A percentile compares a stretch with the other conserved stretches of the same genome.
Conservation (phyloP, 1,140 invertebrate genomes). For the Diachasmimorpha longicaudata region DNA sequence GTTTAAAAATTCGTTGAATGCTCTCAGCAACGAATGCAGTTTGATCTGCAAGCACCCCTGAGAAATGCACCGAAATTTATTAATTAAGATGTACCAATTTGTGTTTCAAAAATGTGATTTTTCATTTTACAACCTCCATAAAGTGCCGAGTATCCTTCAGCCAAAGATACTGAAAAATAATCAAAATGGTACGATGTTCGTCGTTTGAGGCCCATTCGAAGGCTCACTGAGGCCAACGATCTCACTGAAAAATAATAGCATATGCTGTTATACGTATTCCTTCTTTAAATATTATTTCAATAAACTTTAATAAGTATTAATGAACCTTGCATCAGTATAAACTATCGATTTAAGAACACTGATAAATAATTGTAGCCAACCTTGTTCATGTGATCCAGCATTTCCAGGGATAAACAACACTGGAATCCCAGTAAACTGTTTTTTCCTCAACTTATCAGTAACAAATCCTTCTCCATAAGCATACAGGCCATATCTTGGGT, state of each 20-base stretch:
- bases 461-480: constrained; percentile 88
- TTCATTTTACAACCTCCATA: constrained; percentile 50
- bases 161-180: constrained; percentile 73
- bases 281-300: no score
- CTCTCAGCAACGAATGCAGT: constrained; percentile 77
- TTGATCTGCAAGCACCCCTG: constrained; percentile 79
- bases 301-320: no score
- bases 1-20: constrained; percentile 73
- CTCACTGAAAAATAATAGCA: constrained; percentile 67
- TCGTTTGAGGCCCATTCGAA: constrained; percentile 75
- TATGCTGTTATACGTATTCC: not conserved
- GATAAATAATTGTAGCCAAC: constrained; percentile 45
- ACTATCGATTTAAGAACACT: no score
- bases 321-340: no score
- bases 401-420: constrained; percentile 93
- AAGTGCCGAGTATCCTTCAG: constrained; percentile 56
- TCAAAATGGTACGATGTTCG: constrained; percentile 78
- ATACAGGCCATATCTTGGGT: constrained; percentile 81
- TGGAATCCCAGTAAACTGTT: constrained; percentile 83
- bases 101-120: constrained; percentile 65
- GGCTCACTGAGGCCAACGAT: constrained; percentile 86
- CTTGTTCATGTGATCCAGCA: constrained; percentile 89
- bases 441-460: constrained; percentile 72
- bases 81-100: constrained; percentile 75
- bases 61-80: constrained; percentile 52